Base-by-base conservation (phyloP, 2,113 vertebrate species). In the Pituophis catenifer region DNA sequence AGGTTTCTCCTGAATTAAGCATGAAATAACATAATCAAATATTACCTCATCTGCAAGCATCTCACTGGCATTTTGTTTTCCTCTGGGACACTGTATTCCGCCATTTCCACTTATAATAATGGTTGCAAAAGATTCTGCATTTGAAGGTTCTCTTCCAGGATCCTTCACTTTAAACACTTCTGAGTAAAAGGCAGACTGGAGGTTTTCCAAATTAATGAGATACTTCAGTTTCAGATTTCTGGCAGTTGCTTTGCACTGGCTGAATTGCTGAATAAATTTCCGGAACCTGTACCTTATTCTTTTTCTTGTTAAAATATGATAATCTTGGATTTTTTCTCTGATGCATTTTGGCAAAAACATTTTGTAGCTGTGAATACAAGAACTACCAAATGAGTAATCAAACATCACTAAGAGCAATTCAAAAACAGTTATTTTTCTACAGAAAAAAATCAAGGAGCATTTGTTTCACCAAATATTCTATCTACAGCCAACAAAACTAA, bases 161-260 rank as follows among this genome's bases (percentile, higher is more conserved):
- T 99, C 98, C 87, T 98, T 98, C 94, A 99, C 99, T 94, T 98
- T 97, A 97, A 99, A 99, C 94, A 97, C 97, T 94, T 99, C 99
- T 5, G 98, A 98, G 97, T 98, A 99, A 97, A 99, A 98, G 65
- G 97, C 98, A 52, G 99, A 97, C 97, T 99, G 98, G 96, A 99
- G 98, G 54, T 96, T 97, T 98, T 99, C 99, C 97, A 99, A 97
- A 97, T 98, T 99, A 97, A 99, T 99, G 95, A 99, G 98, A 96
- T 99, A 99, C 90, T 99, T 99, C 94, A 99, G 98, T 97, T 98
- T 99, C 96, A 99, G 98, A 96, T 99, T 99, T 89, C 98, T 98
- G 91, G 98, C 98, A 26, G 98, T 98, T 95, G 98, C 98, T 97
- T 98, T 99, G 97, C 99, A 99, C 81, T 99, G 98, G 75, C 98